These are phyloP conservation scores for Trochalopteron elliotii DNA, from an alignment of 2,113 vertebrate species.

Conservation along the genomic window DNA sequence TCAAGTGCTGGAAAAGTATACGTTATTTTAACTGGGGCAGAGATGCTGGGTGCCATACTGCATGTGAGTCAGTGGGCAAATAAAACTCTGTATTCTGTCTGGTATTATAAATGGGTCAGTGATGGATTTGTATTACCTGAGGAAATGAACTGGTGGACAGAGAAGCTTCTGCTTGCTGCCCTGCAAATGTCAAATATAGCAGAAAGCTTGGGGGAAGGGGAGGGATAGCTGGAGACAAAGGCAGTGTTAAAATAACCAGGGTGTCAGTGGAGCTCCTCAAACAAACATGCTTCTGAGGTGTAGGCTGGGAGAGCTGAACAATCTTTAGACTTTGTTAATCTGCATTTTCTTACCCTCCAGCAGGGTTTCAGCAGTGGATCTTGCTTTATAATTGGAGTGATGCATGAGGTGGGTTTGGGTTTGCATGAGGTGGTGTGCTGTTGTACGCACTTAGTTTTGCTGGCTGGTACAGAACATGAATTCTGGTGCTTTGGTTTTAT, in stretches of 20 bases:
- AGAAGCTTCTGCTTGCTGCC: constrained; percentile 27
- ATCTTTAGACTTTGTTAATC: not conserved
- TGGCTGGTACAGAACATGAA: not conserved
- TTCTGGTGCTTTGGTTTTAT: not conserved
- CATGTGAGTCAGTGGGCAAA: not conserved
- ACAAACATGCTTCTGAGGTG: not conserved
- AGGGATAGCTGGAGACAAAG: constrained; percentile 9
- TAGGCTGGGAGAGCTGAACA: not conserved
- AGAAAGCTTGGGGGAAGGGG: constrained; percentile 10
- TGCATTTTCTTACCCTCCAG: not conserved
- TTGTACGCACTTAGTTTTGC: not conserved
- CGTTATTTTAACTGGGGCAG: not conserved
- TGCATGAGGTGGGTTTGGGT: not conserved
- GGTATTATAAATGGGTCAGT: constrained; percentile 50
- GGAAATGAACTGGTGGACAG: constrained; percentile 36
- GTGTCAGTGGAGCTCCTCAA: not conserved
- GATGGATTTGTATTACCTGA: constrained; percentile 59
- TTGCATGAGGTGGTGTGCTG: not conserved
- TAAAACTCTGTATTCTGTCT: constrained; percentile 6
- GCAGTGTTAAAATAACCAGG: not conserved
- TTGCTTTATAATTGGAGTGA: not conserved
- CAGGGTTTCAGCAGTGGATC: not conserved
- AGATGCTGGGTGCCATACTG: not conserved
- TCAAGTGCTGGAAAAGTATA: not conserved
- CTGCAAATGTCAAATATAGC: constrained; percentile 46